Evolutionary conservation across 1,140 invertebrate genomes (phyloP).

Genomic region (Eurosta solidaginis): DNA sequence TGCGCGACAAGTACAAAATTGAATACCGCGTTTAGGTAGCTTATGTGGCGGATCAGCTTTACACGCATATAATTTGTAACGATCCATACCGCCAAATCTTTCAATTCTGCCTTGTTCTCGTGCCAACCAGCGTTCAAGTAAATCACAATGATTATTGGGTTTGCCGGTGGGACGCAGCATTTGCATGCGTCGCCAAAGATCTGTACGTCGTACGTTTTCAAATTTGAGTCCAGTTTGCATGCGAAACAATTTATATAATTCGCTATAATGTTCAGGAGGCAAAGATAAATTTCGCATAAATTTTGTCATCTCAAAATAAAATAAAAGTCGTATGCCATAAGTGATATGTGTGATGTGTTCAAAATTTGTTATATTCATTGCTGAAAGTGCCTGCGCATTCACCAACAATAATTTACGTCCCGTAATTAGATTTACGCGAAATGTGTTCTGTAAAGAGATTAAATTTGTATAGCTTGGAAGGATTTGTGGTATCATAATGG

Average conservation of each 20-base stretch:
- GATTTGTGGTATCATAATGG: too few species aligned
- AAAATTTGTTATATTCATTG: conserved; percentile 50
- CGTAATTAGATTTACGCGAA: conserved; percentile 50
- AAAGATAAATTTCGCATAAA: conserved; percentile 30
- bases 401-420: conserved; percentile 50
- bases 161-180: conserved; percentile 16
- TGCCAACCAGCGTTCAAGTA: conserved; percentile 30
- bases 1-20: not conserved
- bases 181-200: conserved; percentile 44
- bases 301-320: conserved; percentile 43
- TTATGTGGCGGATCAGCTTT: not conserved
- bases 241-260: conserved; percentile 49
- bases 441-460: conserved; percentile 44
- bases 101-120: not conserved
- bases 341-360: conserved; percentile 52
- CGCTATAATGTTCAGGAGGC: conserved; percentile 41
- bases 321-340: conserved; percentile 46
- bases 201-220: conserved; percentile 47
- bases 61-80: conserved; percentile 10
- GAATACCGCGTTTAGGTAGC: too few species aligned
- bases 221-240: conserved; percentile 46
- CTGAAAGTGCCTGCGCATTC: conserved; percentile 48
- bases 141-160: conserved; percentile 22
- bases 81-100: not conserved
- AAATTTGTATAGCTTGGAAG: not conserved